Evolutionary conservation across 2,888 invertebrate genomes (phyloP), one percentile per base, ranked within the genome.

Genomic region (Bombylius discolor): DNA sequence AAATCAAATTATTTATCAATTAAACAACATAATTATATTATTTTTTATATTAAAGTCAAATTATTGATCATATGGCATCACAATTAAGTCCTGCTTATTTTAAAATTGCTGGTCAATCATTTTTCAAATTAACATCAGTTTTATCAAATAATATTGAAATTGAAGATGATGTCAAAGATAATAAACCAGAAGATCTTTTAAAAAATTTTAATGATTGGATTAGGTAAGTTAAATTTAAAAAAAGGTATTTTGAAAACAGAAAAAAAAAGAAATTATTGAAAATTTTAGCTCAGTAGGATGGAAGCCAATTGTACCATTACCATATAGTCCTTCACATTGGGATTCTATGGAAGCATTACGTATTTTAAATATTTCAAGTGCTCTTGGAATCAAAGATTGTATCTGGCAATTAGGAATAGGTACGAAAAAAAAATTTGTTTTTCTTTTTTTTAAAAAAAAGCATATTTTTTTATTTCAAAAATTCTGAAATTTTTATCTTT

Each of bases 351-450:
- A 57, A 14, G 49, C 57, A 7, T n/a, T 57, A 51, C 34, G 46
- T 7, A 47, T 57, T 47, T 49, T 57, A 23, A 57, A 57, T 46
- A 52, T 57, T 32, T 57, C 57, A 12, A 54, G 51, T 49, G 39
- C 55, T 1, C 31, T 57, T 4, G 57, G 57, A 1, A 51, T 57
- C 12, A 52, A 46, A 46, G 49, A 54, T 47, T 54, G 54, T 39
- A 55, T 57, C 33, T 57, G 57, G 57, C 57, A 57, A 46, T 46
- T 57, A 9, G 57, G 57, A 39, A 51, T 52, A 44, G 57, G 57
- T 57, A 33, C 48, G 49, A 23, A 4, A 7, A 36, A 36, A 34
- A 34, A 34, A 34, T 7, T 6, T 7, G 1, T 3, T 36, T 4
- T 7, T 36, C 34, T 44, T 44, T 39, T 39, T 39, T 44, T 44